Evolutionary conservation across 2,797 vertebrate genomes (phyloP).

Genomic region (Halcyon chelicuti): DNA sequence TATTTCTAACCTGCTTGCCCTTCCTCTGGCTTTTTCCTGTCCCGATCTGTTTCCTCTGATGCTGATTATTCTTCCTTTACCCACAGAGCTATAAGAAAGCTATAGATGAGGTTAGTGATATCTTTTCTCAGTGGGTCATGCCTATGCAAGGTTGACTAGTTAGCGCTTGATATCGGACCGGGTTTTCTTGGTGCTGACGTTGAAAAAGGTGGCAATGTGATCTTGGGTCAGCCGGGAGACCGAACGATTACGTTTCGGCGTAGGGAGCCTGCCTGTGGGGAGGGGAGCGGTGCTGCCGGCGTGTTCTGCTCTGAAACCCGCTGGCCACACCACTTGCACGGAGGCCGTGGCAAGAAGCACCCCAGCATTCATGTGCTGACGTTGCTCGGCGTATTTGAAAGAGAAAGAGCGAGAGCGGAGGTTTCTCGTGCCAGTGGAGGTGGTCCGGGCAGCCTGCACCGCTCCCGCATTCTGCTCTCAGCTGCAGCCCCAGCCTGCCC

Average conservation of each 20-base stretch:
- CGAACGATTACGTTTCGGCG: neutral
- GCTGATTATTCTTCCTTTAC: conserved; percentile 82
- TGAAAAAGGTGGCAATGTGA: conserved; percentile 8
- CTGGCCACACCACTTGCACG: neutral
- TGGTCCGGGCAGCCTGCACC: neutral
- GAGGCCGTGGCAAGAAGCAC: neutral
- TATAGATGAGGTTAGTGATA: conserved; percentile 95
- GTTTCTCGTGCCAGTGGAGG: neutral
- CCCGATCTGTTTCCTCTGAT: conserved; percentile 82
- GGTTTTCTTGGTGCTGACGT: conserved; percentile 37
- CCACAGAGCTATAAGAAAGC: conserved; percentile 98
- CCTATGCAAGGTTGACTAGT: conserved; percentile 66
- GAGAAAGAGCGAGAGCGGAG: neutral
- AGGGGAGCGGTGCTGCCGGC: neutral
- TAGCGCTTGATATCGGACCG: conserved; percentile 37
- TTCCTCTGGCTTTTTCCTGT: conserved; percentile 79
- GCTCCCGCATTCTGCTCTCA: conserved; percentile 48
- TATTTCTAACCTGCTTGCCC: conserved; percentile 81
- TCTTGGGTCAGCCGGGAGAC: neutral
- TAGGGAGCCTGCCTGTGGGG: neutral
- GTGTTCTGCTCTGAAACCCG: neutral
- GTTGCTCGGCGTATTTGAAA: neutral
- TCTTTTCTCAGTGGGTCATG: conserved; percentile 76
- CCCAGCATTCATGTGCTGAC: neutral
- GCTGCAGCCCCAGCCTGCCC: neutral